A percentile compares a stretch with the other conserved stretches of the same genome.
These are phyloP conservation scores for Teleiodes luculella DNA, from an alignment of 2,888 invertebrate species.

Conservation along the genomic window DNA sequence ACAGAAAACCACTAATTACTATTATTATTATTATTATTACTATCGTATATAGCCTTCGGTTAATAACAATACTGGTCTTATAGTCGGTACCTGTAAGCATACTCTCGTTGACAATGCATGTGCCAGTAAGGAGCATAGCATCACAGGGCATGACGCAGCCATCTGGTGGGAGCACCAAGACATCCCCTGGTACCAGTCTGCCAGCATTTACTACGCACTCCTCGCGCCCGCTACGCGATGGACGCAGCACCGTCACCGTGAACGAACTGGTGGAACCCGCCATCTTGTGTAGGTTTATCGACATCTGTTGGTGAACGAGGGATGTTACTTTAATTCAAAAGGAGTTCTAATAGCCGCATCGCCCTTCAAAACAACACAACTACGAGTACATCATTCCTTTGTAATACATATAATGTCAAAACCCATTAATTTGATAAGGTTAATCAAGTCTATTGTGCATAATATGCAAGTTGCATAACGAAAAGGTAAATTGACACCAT, in stretches of 20 bases:
- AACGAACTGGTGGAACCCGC: constrained; percentile 79
- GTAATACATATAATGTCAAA: no score
- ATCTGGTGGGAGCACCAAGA: constrained; percentile 87
- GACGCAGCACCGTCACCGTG: constrained; percentile 80
- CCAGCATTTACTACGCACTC: constrained; percentile 71
- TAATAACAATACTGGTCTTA: no score
- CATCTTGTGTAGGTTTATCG: constrained; percentile 82
- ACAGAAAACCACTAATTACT: no score
- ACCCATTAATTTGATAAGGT: no score
- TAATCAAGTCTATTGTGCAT: background rate
- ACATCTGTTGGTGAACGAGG: constrained; percentile 74
- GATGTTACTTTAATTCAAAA: background rate
- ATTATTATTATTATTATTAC: no score
- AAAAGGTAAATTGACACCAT: constrained; percentile 1
- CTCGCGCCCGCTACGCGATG: constrained; percentile 59
- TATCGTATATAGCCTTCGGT: no score
- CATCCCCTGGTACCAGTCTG: constrained; percentile 91
- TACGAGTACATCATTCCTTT: no score
- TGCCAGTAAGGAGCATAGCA: constrained; percentile 90
- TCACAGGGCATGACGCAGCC: constrained; percentile 90
- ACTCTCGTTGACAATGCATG: constrained; percentile 95
- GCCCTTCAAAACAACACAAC: no score
- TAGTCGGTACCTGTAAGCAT: constrained; percentile 89
- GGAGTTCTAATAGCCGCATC: no score
- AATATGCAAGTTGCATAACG: background rate